phyloP scores from a whole-genome alignment of 2,888 invertebrate species.

The Cancer borealis region DNA sequence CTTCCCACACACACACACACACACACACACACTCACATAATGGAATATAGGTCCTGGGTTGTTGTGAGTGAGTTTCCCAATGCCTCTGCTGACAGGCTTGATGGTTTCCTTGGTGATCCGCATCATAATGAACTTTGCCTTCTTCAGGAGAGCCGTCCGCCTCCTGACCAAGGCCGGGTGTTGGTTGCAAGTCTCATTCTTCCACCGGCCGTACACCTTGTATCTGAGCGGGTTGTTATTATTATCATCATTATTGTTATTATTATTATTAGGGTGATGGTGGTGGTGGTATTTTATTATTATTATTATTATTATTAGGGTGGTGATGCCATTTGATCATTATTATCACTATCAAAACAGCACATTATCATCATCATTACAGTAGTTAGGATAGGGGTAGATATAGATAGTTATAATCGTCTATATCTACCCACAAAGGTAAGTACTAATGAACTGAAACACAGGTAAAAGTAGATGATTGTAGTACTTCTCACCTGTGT shows the following conservation, averaged over 20 bases:
- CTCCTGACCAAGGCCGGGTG: constrained; percentile 92
- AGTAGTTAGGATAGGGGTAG: no score
- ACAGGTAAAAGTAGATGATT: neutral
- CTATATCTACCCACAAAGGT: no score
- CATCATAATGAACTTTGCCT: constrained; percentile 98
- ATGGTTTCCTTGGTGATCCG: constrained; percentile 98
- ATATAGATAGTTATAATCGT: no score
- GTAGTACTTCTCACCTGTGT: constrained; percentile 72
- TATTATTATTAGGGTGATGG: no score
- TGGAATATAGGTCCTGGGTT: constrained; percentile 97
- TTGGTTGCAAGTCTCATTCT: constrained; percentile 90
- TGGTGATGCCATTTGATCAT: no score
- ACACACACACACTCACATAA: constrained; percentile 85
- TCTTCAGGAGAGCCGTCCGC: constrained; percentile 92
- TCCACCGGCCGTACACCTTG: constrained; percentile 95
- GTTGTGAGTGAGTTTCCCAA: constrained; percentile 97
- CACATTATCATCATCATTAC: no score
- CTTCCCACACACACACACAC: no score
- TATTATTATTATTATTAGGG: no score
- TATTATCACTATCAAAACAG: no score
- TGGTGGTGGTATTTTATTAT: no score
- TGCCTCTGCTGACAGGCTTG: constrained; percentile 95
- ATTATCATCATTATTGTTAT: no score
- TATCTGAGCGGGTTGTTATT: no score
- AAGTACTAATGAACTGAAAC: neutral